Evolutionary conservation across 2,888 invertebrate species (phyloP).

Genomic region (Dexiosoma caninum): DNA sequence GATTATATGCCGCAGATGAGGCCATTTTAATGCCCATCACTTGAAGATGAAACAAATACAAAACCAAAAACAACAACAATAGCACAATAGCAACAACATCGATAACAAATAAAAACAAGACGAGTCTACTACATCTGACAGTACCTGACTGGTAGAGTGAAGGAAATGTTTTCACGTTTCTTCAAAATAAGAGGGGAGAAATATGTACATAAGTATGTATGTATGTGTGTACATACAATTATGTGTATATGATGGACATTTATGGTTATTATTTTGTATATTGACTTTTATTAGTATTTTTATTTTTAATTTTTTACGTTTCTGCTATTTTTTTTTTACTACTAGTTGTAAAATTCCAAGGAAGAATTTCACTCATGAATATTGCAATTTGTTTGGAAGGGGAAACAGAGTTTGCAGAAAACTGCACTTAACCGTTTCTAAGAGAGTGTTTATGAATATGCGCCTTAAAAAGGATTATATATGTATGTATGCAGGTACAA

Average conservation of each 20-base stretch:
- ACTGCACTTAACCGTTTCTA: constrained; percentile 8
- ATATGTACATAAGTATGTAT: too few species aligned
- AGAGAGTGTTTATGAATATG: too few species aligned
- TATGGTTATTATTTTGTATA: constrained; percentile 62
- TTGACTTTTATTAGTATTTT: constrained; percentile 54
- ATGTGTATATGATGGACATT: constrained; percentile 57
- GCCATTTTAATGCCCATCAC: constrained; percentile 50
- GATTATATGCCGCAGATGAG: constrained; percentile 54
- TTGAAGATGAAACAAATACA: constrained; percentile 25
- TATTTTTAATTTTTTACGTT: constrained; percentile 16
- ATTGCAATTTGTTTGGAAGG: constrained; percentile 17
- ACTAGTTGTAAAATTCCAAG: not conserved
- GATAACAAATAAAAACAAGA: not conserved
- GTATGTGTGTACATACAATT: too few species aligned
- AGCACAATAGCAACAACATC: not conserved
- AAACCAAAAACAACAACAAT: too few species aligned
- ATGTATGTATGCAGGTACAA: too few species aligned
- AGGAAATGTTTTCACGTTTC: constrained; percentile 19
- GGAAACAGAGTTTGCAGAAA: not conserved
- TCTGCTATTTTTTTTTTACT: constrained; percentile 27
- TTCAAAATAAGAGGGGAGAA: constrained; percentile 8
- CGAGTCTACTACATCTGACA: not conserved
- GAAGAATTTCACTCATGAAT: constrained; percentile 11
- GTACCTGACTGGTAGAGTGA: constrained; percentile 11
- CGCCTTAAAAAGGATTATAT: not conserved